Percentiles rank a stretch among this genome's conserved stretches.
Evolutionary conservation across 2,888 invertebrate species (phyloP).

Genomic region (Drosophila mercatorum): DNA sequence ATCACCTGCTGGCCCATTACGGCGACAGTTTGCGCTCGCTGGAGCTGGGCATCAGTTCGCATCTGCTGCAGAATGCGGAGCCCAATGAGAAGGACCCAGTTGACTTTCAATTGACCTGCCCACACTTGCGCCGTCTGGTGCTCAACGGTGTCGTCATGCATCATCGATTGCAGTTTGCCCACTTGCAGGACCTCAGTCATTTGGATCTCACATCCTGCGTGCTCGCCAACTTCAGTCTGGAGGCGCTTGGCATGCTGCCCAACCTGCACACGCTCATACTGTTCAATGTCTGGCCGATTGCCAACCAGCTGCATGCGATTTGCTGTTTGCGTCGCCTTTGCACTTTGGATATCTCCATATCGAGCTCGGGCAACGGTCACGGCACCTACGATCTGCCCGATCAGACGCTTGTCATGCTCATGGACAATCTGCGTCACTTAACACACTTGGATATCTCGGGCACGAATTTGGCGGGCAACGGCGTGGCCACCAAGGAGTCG

Average conservation of each 20-base stretch:
- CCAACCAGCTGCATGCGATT: conserved; percentile 87
- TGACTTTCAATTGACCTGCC: conserved; percentile 86
- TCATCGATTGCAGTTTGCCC: conserved; percentile 82
- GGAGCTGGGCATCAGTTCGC: conserved; percentile 89
- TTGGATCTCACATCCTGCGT: conserved; percentile 84
- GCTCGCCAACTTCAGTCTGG: conserved; percentile 83
- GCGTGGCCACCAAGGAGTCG: conserved; percentile 87
- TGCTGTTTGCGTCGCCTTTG: conserved; percentile 86
- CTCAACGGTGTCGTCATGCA: conserved; percentile 84
- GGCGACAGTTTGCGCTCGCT: conserved; percentile 89
- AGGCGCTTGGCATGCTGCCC: conserved; percentile 86
- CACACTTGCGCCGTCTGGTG: conserved; percentile 83
- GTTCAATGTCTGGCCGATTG: conserved; percentile 90
- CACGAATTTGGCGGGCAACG: conserved; percentile 96
- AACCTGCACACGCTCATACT: conserved; percentile 91
- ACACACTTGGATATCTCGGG: conserved; percentile 97
- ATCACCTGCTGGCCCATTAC: conserved; percentile 89
- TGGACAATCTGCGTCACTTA: conserved; percentile 90
- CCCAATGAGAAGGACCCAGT: conserved; percentile 86
- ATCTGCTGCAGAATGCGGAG: conserved; percentile 86
- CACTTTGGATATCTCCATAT: conserved; percentile 94
- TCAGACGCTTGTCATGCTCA: conserved; percentile 88
- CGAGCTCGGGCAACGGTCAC: conserved; percentile 87
- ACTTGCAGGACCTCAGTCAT: conserved; percentile 81
- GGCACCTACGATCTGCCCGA: conserved; percentile 92